These are phyloP conservation scores for Noctua janthina DNA, from an alignment of 2,888 invertebrate species.

Conservation along the genomic window DNA sequence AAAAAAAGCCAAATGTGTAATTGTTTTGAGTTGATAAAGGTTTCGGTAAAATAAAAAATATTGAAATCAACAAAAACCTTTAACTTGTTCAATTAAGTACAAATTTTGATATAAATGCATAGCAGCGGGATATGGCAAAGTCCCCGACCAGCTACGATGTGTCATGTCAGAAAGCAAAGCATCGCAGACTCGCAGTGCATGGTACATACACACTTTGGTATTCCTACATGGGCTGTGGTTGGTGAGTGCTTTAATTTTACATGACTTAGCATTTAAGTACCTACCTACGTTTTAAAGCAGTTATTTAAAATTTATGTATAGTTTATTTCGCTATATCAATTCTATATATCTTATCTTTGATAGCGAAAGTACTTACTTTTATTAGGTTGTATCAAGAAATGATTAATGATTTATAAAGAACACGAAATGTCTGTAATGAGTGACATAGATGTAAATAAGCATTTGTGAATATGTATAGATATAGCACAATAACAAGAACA, in stretches of 20 bases:
- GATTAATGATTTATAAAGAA: constrained; percentile 38
- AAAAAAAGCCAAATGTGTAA: not conserved
- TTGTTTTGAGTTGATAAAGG: not conserved
- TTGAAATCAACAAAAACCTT: not conserved
- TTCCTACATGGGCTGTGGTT: constrained; percentile 10
- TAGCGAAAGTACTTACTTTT: constrained; percentile 20
- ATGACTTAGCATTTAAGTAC: constrained; percentile 16
- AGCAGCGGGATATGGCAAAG: not conserved
- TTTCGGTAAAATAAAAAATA: not conserved
- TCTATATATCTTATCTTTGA: constrained; percentile 44
- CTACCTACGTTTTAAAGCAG: not conserved
- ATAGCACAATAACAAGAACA: constrained; percentile 48
- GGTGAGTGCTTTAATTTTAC: constrained; percentile 18
- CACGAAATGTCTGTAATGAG: constrained; percentile 41
- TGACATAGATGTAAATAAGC: constrained; percentile 52
- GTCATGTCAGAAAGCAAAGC: constrained; percentile 1
- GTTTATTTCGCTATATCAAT: not conserved
- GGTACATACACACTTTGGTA: constrained; percentile 25
- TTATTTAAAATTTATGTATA: not conserved
- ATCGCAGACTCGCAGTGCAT: constrained; percentile 16
- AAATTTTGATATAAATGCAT: not conserved
- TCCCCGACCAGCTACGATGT: not conserved
- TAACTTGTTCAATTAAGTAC: not conserved
- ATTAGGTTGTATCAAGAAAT: constrained; percentile 24
- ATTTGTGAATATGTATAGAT: constrained; percentile 50